Base-by-base conservation (phyloP, 2,797 vertebrate species). In the Pogoniulus pusillus region DNA sequence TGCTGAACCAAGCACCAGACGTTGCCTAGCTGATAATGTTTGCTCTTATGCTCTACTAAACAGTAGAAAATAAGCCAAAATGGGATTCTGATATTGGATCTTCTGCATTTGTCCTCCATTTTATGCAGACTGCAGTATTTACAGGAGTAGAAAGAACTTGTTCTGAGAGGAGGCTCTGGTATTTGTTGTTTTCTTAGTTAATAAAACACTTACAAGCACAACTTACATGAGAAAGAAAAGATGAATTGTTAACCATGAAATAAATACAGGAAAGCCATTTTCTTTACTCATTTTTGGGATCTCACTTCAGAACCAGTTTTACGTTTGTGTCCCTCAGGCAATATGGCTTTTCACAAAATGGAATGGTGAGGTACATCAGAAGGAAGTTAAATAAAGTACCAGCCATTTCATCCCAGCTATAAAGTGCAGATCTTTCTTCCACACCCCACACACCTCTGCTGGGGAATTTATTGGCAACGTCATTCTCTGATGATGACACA, bases 21-120 rank as follows among this genome's bases (percentile, higher is more conserved):
- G 0, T 19, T 85, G 85, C 41, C n/a, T 53, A 65, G 35, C 12
- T 65, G 57, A 68, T 29, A 68, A 24, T 45, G 41, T 66, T 93
- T 87, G 47, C 47, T 87, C 69, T 80, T 82, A 51, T 41, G 34
- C 30, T 77, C 16, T 35, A 51, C n/a, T 80, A 53, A 87, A 65
- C 4, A 27, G 47, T 11, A 70, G 69, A 90, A 95, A 90, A 90
- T 53, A 85, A 80, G 85, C 17, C 24, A 75, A 80, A 92, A 85
- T 14, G 22, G 2, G 34, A 87, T 55, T 49, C 58, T 57, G 17
- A 8, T 58, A 51, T 43, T 74, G 65, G 22, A 75, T 59, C 47
- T 80, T 88, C 64, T 65, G 39, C 23, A 29, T 6, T 82, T 85
- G 69, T 58, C 45, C 39, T 69, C 69, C 10, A 37, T 53, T 92